phyloP scores from a whole-genome alignment of 2,888 invertebrate genomes.

The Pollenia angustigena region DNA sequence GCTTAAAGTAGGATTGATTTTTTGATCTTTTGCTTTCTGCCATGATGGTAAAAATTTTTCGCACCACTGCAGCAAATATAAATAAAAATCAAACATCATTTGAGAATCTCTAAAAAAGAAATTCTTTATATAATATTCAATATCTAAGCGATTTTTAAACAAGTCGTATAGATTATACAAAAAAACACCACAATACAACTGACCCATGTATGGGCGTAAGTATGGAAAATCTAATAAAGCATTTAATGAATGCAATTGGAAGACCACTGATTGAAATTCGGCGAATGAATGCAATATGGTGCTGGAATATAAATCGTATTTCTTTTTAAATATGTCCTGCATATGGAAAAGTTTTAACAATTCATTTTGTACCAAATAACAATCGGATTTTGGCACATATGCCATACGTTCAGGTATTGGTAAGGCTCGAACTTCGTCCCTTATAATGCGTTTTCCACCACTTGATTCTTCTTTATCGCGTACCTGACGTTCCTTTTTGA shows the following conservation, averaged over 20 bases:
- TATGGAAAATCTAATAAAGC: slow-evolving; percentile 87
- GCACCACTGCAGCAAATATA: slow-evolving; percentile 81
- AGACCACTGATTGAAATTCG: slow-evolving; percentile 83
- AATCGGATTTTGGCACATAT: slow-evolving; percentile 81
- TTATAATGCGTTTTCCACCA: slow-evolving; percentile 75
- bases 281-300: slow-evolving; percentile 82
- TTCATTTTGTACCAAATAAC: slow-evolving; percentile 80
- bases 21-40: slow-evolving; percentile 75
- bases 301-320: slow-evolving; percentile 81
- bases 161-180: slow-evolving; percentile 89
- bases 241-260: slow-evolving; percentile 85
- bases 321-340: slow-evolving; percentile 82
- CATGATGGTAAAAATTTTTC: slow-evolving; percentile 79
- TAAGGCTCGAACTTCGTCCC: slow-evolving; percentile 75
- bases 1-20: slow-evolving; percentile 73
- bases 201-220: slow-evolving; percentile 86
- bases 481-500: slow-evolving; percentile 79
- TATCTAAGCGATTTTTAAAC: slow-evolving; percentile 86
- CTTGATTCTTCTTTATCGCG: slow-evolving; percentile 78
- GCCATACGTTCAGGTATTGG: slow-evolving; percentile 78
- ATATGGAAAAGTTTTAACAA: slow-evolving; percentile 82
- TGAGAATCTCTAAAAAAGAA: slow-evolving; percentile 83
- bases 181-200: slow-evolving; percentile 90
- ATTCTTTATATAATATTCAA: slow-evolving; percentile 85
- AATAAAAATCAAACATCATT: slow-evolving; percentile 82